Evolutionary conservation across 2,113 vertebrate species (phyloP).

Genomic region (Centropus bengalensis): DNA sequence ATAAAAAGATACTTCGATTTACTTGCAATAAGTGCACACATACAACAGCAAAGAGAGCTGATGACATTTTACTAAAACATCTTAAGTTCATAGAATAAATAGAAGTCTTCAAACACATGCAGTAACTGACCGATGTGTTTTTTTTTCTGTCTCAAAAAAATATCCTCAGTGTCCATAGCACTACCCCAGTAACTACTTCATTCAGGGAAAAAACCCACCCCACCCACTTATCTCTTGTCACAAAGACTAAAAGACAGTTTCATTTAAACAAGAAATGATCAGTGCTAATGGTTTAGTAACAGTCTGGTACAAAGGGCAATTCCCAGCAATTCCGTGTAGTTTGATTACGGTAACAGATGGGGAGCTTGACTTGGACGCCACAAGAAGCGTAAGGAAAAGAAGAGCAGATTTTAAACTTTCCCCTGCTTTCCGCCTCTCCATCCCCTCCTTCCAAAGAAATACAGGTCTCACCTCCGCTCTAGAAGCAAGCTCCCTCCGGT

Average conservation of each 20-base stretch:
- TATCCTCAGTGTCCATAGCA: conserved; percentile 27
- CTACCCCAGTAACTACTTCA: conserved; percentile 8
- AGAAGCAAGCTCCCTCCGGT: neutral
- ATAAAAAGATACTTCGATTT: conserved; percentile 75
- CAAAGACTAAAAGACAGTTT: conserved; percentile 22
- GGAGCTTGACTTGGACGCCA: neutral
- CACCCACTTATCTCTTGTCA: conserved; percentile 8
- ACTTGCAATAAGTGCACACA: conserved; percentile 70
- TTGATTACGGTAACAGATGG: neutral
- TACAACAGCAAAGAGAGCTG: conserved; percentile 60
- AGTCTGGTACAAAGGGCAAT: conserved; percentile 43
- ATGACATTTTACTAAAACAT: conserved; percentile 57
- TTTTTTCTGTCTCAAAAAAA: conserved; percentile 26
- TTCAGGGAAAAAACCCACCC: neutral
- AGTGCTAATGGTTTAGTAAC: conserved; percentile 70
- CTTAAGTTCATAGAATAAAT: conserved; percentile 74
- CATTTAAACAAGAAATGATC: conserved; percentile 46
- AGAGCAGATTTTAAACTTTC: neutral
- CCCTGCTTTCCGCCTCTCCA: neutral
- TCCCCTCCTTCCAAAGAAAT: neutral
- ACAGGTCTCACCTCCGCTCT: neutral
- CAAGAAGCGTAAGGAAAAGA: neutral
- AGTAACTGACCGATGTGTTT: conserved; percentile 50
- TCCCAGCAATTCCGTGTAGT: neutral
- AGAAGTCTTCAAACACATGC: conserved; percentile 72